Conservation (phyloP, 1,140 invertebrate genomes). For the Tenebrio molitor region DNA sequence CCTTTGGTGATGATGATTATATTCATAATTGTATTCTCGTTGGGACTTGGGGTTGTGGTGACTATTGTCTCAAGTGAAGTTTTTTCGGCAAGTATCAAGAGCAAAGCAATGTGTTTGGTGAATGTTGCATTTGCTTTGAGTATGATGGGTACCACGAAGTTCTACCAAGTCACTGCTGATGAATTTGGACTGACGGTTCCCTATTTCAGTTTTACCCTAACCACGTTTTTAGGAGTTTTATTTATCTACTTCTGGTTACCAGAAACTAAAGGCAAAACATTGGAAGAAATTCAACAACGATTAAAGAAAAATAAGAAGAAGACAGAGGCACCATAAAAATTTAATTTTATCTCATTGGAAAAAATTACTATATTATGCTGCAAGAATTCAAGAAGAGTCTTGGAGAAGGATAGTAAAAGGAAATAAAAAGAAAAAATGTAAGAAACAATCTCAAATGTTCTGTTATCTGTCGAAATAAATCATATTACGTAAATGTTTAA, state of each 20-base stretch:
- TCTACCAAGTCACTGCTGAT: constrained; percentile 63
- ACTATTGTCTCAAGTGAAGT: constrained; percentile 62
- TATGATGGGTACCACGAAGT: constrained; percentile 63
- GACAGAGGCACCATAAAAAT: too few species aligned
- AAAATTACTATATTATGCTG: too few species aligned
- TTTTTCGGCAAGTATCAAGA: constrained; percentile 62
- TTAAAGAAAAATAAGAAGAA: too few species aligned
- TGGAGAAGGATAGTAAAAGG: too few species aligned
- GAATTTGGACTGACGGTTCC: constrained; percentile 77
- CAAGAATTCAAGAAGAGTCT: too few species aligned
- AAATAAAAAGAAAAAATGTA: too few species aligned
- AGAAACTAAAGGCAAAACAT: constrained; percentile 29
- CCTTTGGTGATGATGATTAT: constrained; percentile 58
- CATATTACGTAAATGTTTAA: too few species aligned
- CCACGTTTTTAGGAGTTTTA: neutral
- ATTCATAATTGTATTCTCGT: constrained; percentile 56
- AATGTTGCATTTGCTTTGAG: constrained; percentile 52
- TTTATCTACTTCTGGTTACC: constrained; percentile 28
- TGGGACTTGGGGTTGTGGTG: constrained; percentile 60
- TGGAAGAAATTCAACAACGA: constrained; percentile 33
- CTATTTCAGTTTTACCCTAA: constrained; percentile 84
- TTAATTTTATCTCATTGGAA: too few species aligned
- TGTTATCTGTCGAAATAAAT: too few species aligned
- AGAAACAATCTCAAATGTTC: too few species aligned
- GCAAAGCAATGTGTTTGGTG: constrained; percentile 56